A percentile compares a stretch with the other conserved stretches of the same genome.
Conservation (phyloP, 1,140 invertebrate species). For the Hylaeus anthracinus region DNA sequence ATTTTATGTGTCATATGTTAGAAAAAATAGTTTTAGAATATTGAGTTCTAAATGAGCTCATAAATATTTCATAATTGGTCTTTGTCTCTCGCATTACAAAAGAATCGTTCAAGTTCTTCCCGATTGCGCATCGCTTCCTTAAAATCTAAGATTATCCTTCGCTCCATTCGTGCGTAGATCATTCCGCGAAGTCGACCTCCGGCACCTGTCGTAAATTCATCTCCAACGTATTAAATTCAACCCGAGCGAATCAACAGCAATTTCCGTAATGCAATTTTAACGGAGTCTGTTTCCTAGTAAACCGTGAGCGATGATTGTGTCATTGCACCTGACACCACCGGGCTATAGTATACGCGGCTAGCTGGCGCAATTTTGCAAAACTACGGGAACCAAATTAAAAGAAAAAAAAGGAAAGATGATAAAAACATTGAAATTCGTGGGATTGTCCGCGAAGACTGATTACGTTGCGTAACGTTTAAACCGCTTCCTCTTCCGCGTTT, state of each 20-base stretch:
- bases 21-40: no score
- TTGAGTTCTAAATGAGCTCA: no score
- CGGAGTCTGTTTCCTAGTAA: slow-evolving; percentile 5
- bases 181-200: neutral
- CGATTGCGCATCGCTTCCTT: neutral
- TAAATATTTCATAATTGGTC: no score
- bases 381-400: no score
- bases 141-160: slow-evolving; percentile 15
- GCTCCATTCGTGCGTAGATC: neutral
- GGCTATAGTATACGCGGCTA: no score
- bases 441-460: neutral
- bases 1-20: no score
- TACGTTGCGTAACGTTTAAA: slow-evolving; percentile 18
- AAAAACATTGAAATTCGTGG: neutral
- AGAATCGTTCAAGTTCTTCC: neutral
- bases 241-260: slow-evolving; percentile 30
- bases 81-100: no score
- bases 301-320: slow-evolving; percentile 1
- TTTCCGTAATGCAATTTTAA: slow-evolving; percentile 9
- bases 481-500: slow-evolving; percentile 40
- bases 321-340: neutral
- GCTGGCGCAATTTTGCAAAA: slow-evolving; percentile 21
- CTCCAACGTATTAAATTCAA: slow-evolving; percentile 20
- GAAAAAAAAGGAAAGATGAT: neutral
- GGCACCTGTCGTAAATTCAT: slow-evolving; percentile 25